Percentiles rank a stretch among this genome's conserved stretches.
Evolutionary conservation across 2,888 invertebrate species (phyloP).

Genomic region (Crioceris asparagi): DNA sequence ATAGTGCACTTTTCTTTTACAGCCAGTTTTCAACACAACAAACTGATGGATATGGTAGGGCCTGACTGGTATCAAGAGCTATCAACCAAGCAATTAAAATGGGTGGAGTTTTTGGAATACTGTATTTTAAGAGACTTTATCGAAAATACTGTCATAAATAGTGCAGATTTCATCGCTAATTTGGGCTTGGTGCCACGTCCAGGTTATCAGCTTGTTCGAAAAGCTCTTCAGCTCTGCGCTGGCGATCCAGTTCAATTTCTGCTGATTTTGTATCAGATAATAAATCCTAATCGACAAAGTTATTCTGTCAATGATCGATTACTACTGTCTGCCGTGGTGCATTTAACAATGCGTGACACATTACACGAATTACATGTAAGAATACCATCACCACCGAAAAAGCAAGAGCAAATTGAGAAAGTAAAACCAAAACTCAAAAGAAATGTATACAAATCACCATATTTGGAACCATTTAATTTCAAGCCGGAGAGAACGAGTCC

Average conservation of each 20-base stretch:
- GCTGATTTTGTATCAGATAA: slow-evolving; percentile 30
- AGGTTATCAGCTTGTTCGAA: slow-evolving; percentile 21
- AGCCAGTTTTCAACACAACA: neutral
- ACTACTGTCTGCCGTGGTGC: slow-evolving; percentile 33
- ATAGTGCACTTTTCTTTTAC: too few relatives aligned
- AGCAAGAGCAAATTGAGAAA: slow-evolving; percentile 2
- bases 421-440: slow-evolving; percentile 11
- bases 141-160: slow-evolving; percentile 21
- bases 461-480: slow-evolving; percentile 26
- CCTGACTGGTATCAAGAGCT: slow-evolving; percentile 36
- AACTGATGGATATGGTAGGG: slow-evolving; percentile 19
- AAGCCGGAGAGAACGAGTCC: slow-evolving; percentile 18
- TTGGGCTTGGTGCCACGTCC: slow-evolving; percentile 31
- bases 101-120: slow-evolving; percentile 24
- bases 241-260: slow-evolving; percentile 34
- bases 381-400: slow-evolving; percentile 34
- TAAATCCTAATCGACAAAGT: slow-evolving; percentile 25
- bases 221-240: slow-evolving; percentile 29
- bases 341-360: slow-evolving; percentile 32
- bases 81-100: slow-evolving; percentile 28
- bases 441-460: slow-evolving; percentile 27
- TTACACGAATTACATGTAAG: slow-evolving; percentile 34
- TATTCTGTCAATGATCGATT: slow-evolving; percentile 35
- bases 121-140: slow-evolving; percentile 21
- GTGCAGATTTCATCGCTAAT: slow-evolving; percentile 25